A percentile compares a stretch with the other conserved stretches of the same genome.
Evolutionary conservation across 2,113 vertebrate genomes (phyloP).

Genomic region (Salvelinus alpinus): DNA sequence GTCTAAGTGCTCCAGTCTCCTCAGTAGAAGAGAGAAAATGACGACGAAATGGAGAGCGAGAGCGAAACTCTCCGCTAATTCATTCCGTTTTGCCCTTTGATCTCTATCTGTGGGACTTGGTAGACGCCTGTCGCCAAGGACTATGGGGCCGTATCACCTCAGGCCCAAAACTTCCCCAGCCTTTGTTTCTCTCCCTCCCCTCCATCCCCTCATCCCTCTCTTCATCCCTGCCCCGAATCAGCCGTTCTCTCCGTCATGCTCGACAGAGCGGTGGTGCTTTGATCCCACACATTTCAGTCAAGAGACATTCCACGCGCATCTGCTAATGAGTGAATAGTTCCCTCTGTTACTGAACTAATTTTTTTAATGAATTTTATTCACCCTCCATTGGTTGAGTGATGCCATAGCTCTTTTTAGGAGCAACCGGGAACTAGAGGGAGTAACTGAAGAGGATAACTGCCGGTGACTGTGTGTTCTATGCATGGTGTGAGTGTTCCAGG

Average conservation of each 20-base stretch:
- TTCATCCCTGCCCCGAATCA: background rate
- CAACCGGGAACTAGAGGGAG: background rate
- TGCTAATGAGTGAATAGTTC: background rate
- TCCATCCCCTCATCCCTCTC: background rate
- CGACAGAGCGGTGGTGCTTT: background rate
- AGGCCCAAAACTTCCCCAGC: background rate
- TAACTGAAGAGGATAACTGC: background rate
- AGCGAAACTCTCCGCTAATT: background rate
- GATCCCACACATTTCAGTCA: slow-evolving; percentile 5
- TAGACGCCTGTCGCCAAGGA: background rate
- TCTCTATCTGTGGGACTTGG: background rate
- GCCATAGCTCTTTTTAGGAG: background rate
- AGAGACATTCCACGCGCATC: background rate
- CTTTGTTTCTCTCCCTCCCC: background rate
- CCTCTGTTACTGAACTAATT: background rate
- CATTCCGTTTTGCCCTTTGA: background rate
- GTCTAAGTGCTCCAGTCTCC: background rate
- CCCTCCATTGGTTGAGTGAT: background rate
- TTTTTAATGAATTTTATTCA: background rate
- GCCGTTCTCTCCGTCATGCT: background rate
- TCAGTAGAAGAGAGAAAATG: background rate
- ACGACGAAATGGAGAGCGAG: background rate
- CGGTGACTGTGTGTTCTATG: background rate
- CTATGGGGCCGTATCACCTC: background rate
- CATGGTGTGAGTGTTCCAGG: background rate